Percentiles rank a stretch among this genome's conserved stretches.
Conservation (phyloP, 2,888 invertebrate species). For the Diarsia dahlii region DNA sequence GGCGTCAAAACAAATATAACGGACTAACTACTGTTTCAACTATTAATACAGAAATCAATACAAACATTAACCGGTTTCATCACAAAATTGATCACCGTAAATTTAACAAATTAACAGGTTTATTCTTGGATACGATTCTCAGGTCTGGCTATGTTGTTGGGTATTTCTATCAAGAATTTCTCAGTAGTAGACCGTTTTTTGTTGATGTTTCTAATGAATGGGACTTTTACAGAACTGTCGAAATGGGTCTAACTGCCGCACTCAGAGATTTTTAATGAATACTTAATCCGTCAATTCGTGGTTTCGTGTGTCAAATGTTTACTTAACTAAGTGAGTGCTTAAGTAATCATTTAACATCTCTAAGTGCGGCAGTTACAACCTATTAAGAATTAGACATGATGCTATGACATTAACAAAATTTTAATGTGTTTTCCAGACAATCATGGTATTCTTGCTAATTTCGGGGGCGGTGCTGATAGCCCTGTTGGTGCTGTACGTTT, state of each 20-base stretch:
- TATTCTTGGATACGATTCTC: not conserved
- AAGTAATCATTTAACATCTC: too few relatives aligned
- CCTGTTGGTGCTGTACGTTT: constrained; percentile 62
- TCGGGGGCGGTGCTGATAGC: constrained; percentile 65
- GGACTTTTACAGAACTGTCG: too few relatives aligned
- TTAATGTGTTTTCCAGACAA: constrained; percentile 45
- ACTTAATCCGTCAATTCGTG: too few relatives aligned
- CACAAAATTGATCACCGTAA: not conserved
- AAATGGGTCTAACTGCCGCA: too few relatives aligned
- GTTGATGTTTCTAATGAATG: too few relatives aligned
- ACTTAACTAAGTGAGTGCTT: too few relatives aligned
- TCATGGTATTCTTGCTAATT: constrained; percentile 62
- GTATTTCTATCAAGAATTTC: too few relatives aligned
- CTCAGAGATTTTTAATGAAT: too few relatives aligned
- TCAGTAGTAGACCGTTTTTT: too few relatives aligned
- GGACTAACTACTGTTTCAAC: not conserved
- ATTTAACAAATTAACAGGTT: not conserved
- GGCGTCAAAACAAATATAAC: not conserved
- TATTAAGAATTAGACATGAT: too few relatives aligned
- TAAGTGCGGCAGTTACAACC: too few relatives aligned
- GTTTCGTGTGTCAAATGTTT: too few relatives aligned
- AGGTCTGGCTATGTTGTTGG: not conserved
- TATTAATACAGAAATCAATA: not conserved
- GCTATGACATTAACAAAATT: not conserved
- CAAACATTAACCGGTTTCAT: not conserved